These are phyloP conservation scores for Esperia sulphurella DNA, from an alignment of 2,888 invertebrate genomes.

Conservation along the genomic window DNA sequence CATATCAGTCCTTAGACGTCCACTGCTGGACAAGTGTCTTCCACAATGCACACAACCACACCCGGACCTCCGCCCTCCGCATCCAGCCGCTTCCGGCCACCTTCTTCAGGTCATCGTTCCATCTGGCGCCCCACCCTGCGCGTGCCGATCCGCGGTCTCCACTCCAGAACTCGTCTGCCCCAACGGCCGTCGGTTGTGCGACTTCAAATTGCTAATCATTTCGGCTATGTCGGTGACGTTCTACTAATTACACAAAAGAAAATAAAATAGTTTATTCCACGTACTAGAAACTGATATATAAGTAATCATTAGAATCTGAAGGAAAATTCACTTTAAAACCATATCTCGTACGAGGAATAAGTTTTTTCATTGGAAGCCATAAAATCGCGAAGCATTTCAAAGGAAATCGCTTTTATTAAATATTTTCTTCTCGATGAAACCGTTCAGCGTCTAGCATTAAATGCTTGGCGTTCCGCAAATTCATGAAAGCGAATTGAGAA, in stretches of 20 bases:
- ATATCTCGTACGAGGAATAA: conserved; percentile 4
- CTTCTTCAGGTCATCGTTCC: no score
- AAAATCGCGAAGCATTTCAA: conserved; percentile 36
- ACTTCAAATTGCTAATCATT: no score
- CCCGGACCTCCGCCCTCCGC: no score
- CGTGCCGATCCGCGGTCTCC: no score
- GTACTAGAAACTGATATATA: neutral
- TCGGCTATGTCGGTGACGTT: no score
- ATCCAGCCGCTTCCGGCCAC: no score
- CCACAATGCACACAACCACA: no score
- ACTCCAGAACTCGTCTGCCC: no score
- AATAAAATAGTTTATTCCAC: neutral
- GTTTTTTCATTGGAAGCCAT: conserved; percentile 18
- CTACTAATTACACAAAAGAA: neutral
- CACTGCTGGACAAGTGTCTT: no score
- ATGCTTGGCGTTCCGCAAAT: conserved; percentile 37
- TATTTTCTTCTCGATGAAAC: conserved; percentile 52
- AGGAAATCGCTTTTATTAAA: conserved; percentile 54
- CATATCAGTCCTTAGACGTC: no score
- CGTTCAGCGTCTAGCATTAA: conserved; percentile 34
- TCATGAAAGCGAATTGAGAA: conserved; percentile 31
- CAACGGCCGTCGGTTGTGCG: no score
- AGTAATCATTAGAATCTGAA: neutral
- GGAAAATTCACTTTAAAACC: neutral
- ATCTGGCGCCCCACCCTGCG: no score